Evolutionary conservation across 2,888 invertebrate genomes (phyloP).

Genomic region (Idaea straminata): DNA sequence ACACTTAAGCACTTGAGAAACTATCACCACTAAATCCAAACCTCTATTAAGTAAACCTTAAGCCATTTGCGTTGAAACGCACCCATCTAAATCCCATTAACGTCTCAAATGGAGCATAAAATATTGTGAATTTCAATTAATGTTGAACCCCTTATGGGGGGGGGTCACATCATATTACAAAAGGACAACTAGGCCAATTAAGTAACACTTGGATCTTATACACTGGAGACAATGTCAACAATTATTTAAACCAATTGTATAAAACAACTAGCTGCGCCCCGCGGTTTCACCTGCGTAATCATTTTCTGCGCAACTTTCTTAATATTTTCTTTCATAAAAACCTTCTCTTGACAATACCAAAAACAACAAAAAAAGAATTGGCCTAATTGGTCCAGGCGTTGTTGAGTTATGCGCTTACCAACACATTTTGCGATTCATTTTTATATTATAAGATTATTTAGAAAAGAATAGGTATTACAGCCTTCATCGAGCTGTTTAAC

Average conservation of each 20-base stretch:
- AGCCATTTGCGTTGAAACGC: slow-evolving; percentile 23
- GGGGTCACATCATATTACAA: slow-evolving; percentile 61
- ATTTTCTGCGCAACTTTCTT: too few relatives aligned
- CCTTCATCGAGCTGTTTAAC: too few relatives aligned
- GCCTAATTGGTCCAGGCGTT: too few relatives aligned
- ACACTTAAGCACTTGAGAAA: not conserved
- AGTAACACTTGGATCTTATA: slow-evolving; percentile 43
- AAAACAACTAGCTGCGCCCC: too few relatives aligned
- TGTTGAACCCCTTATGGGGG: slow-evolving; percentile 49
- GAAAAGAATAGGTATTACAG: too few relatives aligned
- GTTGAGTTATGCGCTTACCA: too few relatives aligned
- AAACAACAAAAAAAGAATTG: too few relatives aligned
- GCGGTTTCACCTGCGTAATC: too few relatives aligned
- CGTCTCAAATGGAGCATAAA: slow-evolving; percentile 52
- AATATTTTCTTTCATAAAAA: too few relatives aligned
- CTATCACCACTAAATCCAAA: slow-evolving; percentile 10
- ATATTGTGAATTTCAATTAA: slow-evolving; percentile 72
- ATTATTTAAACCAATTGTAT: not conserved
- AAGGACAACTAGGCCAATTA: slow-evolving; percentile 67
- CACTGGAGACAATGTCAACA: slow-evolving; percentile 18
- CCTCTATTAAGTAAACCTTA: slow-evolving; percentile 23
- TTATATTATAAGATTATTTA: too few relatives aligned
- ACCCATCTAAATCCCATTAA: slow-evolving; percentile 24
- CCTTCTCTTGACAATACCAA: too few relatives aligned
- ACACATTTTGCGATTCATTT: too few relatives aligned